Conservation (phyloP, 92 coral and sea anemone species). For the Nematostella vectensis region DNA sequence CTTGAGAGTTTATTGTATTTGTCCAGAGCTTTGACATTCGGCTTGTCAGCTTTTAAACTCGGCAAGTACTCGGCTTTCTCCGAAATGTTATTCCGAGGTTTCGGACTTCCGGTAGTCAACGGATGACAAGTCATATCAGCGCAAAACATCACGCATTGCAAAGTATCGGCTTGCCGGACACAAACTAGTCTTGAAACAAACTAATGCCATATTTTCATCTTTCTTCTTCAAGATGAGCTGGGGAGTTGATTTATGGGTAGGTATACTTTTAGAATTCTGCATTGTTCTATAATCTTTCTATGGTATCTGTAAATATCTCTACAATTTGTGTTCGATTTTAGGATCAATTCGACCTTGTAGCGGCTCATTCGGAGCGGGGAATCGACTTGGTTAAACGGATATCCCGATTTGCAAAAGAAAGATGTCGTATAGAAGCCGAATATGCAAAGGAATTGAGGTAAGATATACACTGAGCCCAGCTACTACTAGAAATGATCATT, state of each 20-base stretch:
- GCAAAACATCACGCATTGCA: too few species aligned
- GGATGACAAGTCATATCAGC: too few species aligned
- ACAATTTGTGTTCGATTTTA: too few species aligned
- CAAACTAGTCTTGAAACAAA: too few species aligned
- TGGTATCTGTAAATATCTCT: too few species aligned
- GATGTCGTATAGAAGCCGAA: constrained; percentile 81
- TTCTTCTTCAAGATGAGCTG: constrained; percentile 58
- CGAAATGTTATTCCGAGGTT: too few species aligned
- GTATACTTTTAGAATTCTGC: constrained; percentile 4
- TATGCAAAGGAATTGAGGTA: constrained; percentile 94
- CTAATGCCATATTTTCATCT: too few species aligned
- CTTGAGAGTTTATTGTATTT: neutral
- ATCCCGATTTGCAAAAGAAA: constrained; percentile 88
- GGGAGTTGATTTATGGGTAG: constrained; percentile 98
- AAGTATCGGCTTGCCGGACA: too few species aligned
- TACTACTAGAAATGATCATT: neutral
- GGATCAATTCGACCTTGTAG: constrained; percentile 84
- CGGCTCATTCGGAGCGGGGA: constrained; percentile 72
- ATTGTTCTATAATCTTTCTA: too few species aligned
- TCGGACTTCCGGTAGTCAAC: too few species aligned
- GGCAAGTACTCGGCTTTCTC: too few species aligned
- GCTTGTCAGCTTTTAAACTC: too few species aligned
- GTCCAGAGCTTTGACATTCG: neutral
- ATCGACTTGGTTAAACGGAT: constrained; percentile 88
- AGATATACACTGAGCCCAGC: constrained; percentile 1